Base-by-base conservation (phyloP, 2,888 invertebrate genomes). In the Empis stercorea region DNA sequence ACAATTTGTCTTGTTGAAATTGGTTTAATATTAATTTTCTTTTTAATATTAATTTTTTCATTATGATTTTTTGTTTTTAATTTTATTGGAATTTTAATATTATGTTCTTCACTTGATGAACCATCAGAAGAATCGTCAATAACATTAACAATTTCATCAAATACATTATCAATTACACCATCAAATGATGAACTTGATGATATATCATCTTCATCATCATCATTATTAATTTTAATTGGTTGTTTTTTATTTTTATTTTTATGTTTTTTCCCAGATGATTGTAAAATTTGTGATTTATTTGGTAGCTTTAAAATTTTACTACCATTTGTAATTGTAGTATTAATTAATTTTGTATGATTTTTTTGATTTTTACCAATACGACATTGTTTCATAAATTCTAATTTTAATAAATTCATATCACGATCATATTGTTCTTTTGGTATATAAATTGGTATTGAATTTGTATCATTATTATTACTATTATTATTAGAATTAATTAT, bases 381-480 rank as follows among this genome's bases (percentile, higher is more conserved):
- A 40, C 23, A 34, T 14, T 34, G n/a, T 17, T 43, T 2, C 17
- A 17, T 17, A n/a, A 30, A 43, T 20, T 17, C 9, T 14, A 20
- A 17, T 43, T 56, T 57, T 40, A 63, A 27, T 1, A 56, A 47
- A 30, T 48, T 47, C 42, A 66, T 30, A 48, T 66, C 66, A 1
- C 58, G 54, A 47, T 66, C 65, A 36, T 66, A 65, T 50, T 66
- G 63, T 16, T 62, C 59, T 49, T 65, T 66, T 37, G 63, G 61
- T 27, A 66, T 58, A 43, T 59, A 66, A 30, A 65, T 64, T 13
- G 59, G 57, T 50, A 60, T 57, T 37, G 47, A 41, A 9, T 57
- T 60, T 37, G 58, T 57, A 45, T 32, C 15, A 10, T 43, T 41
- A n/a, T n/a, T n/a, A n/a, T n/a, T n/a, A n/a, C n/a, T n/a, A n/a